A percentile compares a stretch with the other conserved stretches of the same genome.
These are phyloP conservation scores for Phoenoteleia sp. DNA, from an alignment of 2,888 invertebrate species.

Conservation along the genomic window DNA sequence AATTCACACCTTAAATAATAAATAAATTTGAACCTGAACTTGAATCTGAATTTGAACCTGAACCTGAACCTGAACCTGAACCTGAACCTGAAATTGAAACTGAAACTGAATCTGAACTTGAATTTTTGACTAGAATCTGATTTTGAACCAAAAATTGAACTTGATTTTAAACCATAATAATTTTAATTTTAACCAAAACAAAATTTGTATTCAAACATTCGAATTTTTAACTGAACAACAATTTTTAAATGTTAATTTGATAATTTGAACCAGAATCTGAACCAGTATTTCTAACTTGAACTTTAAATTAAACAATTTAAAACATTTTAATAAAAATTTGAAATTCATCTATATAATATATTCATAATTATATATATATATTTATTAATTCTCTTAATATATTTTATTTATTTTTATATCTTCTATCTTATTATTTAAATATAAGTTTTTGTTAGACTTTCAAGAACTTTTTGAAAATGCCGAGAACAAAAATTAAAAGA, in stretches of 20 bases:
- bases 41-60: not conserved
- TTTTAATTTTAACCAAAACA: not conserved
- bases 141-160: not conserved
- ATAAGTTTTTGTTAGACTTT: not conserved
- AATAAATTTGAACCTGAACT: not conserved
- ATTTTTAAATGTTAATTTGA: too few species aligned
- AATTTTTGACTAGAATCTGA: not conserved
- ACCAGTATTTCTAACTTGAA: too few species aligned
- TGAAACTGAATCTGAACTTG: not conserved
- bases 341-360: too few species aligned
- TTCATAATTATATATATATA: too few species aligned
- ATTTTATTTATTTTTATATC: too few species aligned
- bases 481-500: not conserved
- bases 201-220: not conserved
- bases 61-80: not conserved
- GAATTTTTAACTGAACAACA: too few species aligned
- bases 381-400: too few species aligned
- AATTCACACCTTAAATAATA: too few species aligned
- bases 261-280: too few species aligned
- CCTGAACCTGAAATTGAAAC: not conserved
- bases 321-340: too few species aligned
- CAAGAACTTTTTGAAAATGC: not conserved
- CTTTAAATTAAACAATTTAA: too few species aligned
- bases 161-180: not conserved
- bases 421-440: not conserved